phyloP scores from a whole-genome alignment of 2,888 invertebrate species.

The Andrena praecox region DNA sequence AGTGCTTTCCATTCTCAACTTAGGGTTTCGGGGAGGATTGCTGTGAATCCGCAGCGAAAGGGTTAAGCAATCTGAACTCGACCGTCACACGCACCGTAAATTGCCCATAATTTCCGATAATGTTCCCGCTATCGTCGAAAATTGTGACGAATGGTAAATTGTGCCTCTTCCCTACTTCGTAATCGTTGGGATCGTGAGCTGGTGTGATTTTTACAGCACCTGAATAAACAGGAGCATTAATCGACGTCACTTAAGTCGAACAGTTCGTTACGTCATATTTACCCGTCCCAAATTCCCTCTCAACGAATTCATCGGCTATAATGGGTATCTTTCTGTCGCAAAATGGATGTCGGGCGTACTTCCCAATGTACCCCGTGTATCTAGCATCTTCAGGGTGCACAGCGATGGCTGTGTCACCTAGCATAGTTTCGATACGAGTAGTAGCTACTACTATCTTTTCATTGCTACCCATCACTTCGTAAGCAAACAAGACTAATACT shows the following conservation, averaged over 20 bases:
- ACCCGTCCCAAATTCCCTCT: conserved; percentile 98
- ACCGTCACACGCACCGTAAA: conserved; percentile 87
- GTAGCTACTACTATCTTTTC: conserved; percentile 98
- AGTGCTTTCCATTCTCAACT: too few relatives aligned
- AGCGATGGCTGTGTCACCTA: conserved; percentile 99
- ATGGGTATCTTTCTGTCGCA: conserved; percentile 93
- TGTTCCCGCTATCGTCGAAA: conserved; percentile 95
- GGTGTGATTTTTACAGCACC: conserved; percentile 99
- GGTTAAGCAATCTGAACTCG: not conserved
- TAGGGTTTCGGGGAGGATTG: too few relatives aligned
- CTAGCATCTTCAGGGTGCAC: conserved; percentile 97
- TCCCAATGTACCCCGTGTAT: conserved; percentile 93
- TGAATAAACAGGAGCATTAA: conserved; percentile 74
- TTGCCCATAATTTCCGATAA: conserved; percentile 92
- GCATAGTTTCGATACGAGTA: conserved; percentile 99
- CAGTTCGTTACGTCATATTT: conserved; percentile 38
- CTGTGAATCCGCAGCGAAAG: too few relatives aligned
- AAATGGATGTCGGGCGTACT: conserved; percentile 95
- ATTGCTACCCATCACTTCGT: conserved; percentile 90
- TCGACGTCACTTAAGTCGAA: not conserved
- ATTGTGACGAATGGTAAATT: conserved; percentile 94
- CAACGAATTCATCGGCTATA: conserved; percentile 97
- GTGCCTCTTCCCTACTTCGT: conserved; percentile 96
- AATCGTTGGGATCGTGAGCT: conserved; percentile 98
- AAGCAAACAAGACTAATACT: conserved; percentile 96